Base-by-base conservation (phyloP, 2,113 vertebrate species). In the Poeciliopsis occidentalis region DNA sequence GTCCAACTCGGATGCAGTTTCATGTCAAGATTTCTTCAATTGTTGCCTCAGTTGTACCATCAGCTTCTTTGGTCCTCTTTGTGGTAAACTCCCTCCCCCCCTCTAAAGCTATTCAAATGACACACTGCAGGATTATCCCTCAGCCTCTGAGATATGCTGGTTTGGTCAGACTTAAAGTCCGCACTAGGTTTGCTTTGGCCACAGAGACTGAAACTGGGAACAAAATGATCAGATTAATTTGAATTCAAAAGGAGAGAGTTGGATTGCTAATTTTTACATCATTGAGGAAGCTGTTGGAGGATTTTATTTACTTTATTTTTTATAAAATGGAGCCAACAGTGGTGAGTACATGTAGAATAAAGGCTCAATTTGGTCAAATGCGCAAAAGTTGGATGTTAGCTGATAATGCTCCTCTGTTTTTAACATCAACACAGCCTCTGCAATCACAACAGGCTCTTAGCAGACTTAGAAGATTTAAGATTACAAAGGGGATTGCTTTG, bases 61-160 rank as follows among this genome's bases (percentile, higher is more conserved):
- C 82, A 69, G 26, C 85, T 47, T 63, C 82, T 83, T 95, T n/a
- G n/a, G n/a, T n/a, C n/a, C n/a, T n/a, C n/a, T n/a, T n/a, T n/a
- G n/a, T n/a, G n/a, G n/a, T n/a, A n/a, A n/a, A n/a, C n/a, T n/a
- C n/a, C n/a, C n/a, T n/a, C n/a, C n/a, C n/a, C n/a, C n/a, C n/a
- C n/a, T n/a, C n/a, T n/a, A n/a, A n/a, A n/a, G n/a, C n/a, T n/a
- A n/a, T n/a, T n/a, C n/a, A n/a, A n/a, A n/a, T n/a, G n/a, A n/a
- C n/a, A n/a, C n/a, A n/a, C n/a, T n/a, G n/a, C n/a, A n/a, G n/a
- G n/a, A n/a, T n/a, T 93, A 95, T 92, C 93, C 88, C 83, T 91
- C 82, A 85, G 88, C 79, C 91, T 91, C 86, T 87, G 89, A 92
- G 87, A 92, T 85, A 78, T 32, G 63, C 89, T 88, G 79, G 65